phyloP scores from a whole-genome alignment of 2,113 vertebrate species.

The Dipodomys merriami region DNA sequence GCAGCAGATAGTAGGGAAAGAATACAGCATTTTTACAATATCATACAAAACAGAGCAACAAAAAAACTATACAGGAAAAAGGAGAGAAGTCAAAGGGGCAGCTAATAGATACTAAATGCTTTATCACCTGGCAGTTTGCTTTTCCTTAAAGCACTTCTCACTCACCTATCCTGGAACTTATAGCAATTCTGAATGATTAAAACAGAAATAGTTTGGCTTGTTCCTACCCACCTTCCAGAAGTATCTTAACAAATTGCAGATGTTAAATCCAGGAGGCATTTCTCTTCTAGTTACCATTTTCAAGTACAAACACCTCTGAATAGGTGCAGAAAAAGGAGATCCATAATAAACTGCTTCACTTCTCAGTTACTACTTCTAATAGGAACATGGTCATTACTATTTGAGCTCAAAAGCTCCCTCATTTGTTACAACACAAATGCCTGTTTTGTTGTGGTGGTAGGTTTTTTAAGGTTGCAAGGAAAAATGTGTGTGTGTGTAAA shows the following conservation, averaged over 20 bases:
- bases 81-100: background rate
- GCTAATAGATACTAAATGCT: slow-evolving; percentile 30
- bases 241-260: slow-evolving; percentile 39
- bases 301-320: slow-evolving; percentile 25
- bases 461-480: background rate
- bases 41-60: slow-evolving; percentile 38
- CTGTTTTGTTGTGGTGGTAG: background rate
- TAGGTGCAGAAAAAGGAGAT: slow-evolving; percentile 7
- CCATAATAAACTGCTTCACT: background rate
- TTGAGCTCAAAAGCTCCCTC: slow-evolving; percentile 13
- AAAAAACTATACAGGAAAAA: slow-evolving; percentile 2
- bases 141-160: background rate
- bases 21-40: slow-evolving; percentile 53
- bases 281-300: background rate
- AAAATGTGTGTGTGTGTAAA: background rate
- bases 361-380: background rate
- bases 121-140: slow-evolving; percentile 31
- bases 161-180: background rate
- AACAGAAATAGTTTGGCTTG: background rate
- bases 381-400: slow-evolving; percentile 34
- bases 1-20: slow-evolving; percentile 28
- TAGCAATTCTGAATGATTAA: slow-evolving; percentile 31
- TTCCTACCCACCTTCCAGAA: background rate
- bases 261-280: background rate
- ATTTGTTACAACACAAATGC: slow-evolving; percentile 33